phyloP scores from a whole-genome alignment of 1,140 invertebrate species.

The Drosophila ambigua region DNA sequence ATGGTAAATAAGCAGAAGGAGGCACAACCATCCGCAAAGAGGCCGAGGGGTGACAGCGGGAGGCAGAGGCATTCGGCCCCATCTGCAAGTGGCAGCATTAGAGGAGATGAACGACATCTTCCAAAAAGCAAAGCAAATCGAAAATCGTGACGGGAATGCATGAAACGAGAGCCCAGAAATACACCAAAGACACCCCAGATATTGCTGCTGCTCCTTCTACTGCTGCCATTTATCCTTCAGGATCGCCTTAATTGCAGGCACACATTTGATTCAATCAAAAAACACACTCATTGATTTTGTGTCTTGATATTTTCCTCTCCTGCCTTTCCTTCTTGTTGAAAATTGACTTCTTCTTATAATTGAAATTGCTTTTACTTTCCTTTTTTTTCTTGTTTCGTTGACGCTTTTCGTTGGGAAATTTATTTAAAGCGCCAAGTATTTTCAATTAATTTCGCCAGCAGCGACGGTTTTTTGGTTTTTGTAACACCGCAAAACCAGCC shows the following conservation, averaged over 20 bases:
- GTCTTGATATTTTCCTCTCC: slow-evolving; percentile 30
- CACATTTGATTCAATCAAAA: slow-evolving; percentile 76
- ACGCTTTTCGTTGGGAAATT: slow-evolving; percentile 34
- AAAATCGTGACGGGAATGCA: slow-evolving; percentile 76
- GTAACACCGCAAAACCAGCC: slow-evolving; percentile 56
- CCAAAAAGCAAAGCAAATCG: slow-evolving; percentile 73
- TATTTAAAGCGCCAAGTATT: slow-evolving; percentile 61
- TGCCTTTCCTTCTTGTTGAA: slow-evolving; percentile 19
- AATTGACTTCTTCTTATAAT: slow-evolving; percentile 59
- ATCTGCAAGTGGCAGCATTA: no score
- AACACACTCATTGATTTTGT: slow-evolving; percentile 64
- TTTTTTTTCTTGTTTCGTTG: slow-evolving; percentile 1
- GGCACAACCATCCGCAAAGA: slow-evolving; percentile 15
- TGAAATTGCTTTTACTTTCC: slow-evolving; percentile 65
- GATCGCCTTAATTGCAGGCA: slow-evolving; percentile 70
- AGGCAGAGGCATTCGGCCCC: no score
- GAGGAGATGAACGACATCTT: slow-evolving; percentile 42
- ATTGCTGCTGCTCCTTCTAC: slow-evolving; percentile 4
- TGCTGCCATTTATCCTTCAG: slow-evolving; percentile 53
- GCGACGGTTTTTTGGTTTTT: slow-evolving; percentile 19
- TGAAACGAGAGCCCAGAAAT: slow-evolving; percentile 38
- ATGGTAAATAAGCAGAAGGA: slow-evolving; percentile 69
- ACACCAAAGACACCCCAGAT: slow-evolving; percentile 4
- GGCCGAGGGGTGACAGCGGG: background rate
- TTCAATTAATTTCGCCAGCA: slow-evolving; percentile 72